Evolutionary conservation across 2,113 vertebrate genomes (phyloP), one percentile per base, ranked within the genome.

Genomic region (Melanotaenia duboulayi): DNA sequence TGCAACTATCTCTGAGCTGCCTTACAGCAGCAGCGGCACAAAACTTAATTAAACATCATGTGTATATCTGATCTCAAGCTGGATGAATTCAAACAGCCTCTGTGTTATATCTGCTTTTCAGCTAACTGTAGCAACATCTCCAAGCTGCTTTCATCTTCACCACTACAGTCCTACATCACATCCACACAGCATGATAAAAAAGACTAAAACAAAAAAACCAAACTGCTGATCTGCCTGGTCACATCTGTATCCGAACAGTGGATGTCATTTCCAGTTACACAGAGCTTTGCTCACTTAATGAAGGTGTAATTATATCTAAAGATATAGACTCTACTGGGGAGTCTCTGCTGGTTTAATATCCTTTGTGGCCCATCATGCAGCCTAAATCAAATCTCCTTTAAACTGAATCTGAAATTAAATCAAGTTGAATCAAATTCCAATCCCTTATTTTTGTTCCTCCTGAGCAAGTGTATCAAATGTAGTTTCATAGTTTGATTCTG

Each of bases 321-420:
- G 46, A 74, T 44, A 22, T 24, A 56, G 71, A 64, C 49, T 64
- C 60, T 23, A 11, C 55, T 8, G 46, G 20, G 37, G 65, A 32
- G 64, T 4, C 81, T 64, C 79, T 44, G 64, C 65, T 65, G 80
- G 59, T 67, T 40, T 80, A 12, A 78, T 60, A 71, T 75, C 69
- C 55, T 50, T 46, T 56, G 16, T 4, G 62, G 39, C 46, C 23
- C 82, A 49, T 63, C 76, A 68, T 8, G 13, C 50, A 35, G 11
- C 4, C 14, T 39, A n/a, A 76, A 81, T 85, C 75, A 59, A 66
- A 76, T 84, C 49, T 51, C 3, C n/a, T 70, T 44, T 24, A 14
- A 73, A 82, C 74, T 72, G 40, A 82, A 71, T 63, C 52, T 65
- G 5, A 76, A 83, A 83, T 89, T 51, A 78, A 76, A 84, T 72